phyloP scores from a whole-genome alignment of 2,113 vertebrate genomes.

The Bos javanicus region DNA sequence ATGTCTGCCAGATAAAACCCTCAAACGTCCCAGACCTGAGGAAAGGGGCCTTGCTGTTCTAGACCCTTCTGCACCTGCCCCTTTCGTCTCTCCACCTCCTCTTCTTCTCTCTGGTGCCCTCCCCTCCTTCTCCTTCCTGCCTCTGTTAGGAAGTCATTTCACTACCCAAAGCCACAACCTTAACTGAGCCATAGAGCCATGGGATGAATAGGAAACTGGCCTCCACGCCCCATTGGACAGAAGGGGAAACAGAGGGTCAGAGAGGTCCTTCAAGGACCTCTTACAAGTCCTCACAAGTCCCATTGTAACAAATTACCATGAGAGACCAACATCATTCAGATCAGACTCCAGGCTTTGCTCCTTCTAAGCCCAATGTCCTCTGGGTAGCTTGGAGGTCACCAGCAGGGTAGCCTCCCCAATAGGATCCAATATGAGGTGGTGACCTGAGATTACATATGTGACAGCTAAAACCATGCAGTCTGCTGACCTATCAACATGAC shows the following conservation, averaged over 20 bases:
- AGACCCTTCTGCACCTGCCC: constrained; percentile 30
- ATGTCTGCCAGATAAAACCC: constrained; percentile 77
- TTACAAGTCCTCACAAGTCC: background rate
- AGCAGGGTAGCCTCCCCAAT: rapidly evolving
- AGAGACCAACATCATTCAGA: rapidly evolving
- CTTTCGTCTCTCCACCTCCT: constrained; percentile 11
- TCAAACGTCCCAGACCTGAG: constrained; percentile 67
- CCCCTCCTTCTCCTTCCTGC: constrained; percentile 48
- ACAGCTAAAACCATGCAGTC: background rate
- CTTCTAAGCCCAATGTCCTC: background rate
- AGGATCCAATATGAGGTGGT: background rate
- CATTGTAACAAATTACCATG: background rate
- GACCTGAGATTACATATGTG: background rate
- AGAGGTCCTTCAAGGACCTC: background rate
- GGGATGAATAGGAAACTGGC: too few species aligned
- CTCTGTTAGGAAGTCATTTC: constrained; percentile 55
- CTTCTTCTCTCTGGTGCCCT: background rate
- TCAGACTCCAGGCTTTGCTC: background rate
- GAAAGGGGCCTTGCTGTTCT: constrained; percentile 58
- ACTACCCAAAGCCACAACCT: constrained; percentile 17
- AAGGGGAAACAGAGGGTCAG: background rate
- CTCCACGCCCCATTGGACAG: rapidly evolving
- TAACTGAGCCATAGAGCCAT: constrained; percentile 36
- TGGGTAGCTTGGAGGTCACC: too few species aligned
- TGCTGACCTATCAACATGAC: rapidly evolving